Conservation (phyloP, 2,888 invertebrate genomes). For the Dryobotodes eremita region DNA sequence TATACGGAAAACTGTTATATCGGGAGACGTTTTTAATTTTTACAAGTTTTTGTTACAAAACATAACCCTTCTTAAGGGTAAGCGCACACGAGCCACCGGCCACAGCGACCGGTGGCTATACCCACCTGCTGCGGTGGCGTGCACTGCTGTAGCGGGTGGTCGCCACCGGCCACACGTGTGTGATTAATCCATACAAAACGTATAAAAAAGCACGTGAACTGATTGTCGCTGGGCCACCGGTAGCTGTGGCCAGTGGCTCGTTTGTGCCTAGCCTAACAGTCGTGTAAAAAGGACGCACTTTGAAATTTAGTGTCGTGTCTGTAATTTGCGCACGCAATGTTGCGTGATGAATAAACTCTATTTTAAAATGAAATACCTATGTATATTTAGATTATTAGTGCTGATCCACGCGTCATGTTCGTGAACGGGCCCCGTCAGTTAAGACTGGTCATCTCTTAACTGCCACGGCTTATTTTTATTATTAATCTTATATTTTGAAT, state of each 20-base stretch:
- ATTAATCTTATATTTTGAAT: no score
- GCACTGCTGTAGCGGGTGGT: not conserved
- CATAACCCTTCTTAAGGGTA: not conserved
- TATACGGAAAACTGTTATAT: not conserved
- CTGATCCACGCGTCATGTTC: no score
- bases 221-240: not conserved
- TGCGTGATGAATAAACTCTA: constrained; percentile 34
- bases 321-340: constrained; percentile 41
- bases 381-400: constrained; percentile 20
- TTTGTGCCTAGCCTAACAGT: not conserved
- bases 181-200: not conserved
- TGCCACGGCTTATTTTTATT: no score
- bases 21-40: accelerated
- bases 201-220: not conserved
- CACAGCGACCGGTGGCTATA: not conserved
- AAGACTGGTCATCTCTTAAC: no score
- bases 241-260: not conserved
- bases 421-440: no score
- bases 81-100: no score
- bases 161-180: not conserved
- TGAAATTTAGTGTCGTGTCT: constrained; percentile 17
- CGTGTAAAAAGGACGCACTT: not conserved
- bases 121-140: not conserved
- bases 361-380: constrained; percentile 22
- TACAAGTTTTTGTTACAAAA: not conserved